Base-by-base conservation (phyloP, 2,797 vertebrate genomes). In the Pagetopsis macropterus region DNA sequence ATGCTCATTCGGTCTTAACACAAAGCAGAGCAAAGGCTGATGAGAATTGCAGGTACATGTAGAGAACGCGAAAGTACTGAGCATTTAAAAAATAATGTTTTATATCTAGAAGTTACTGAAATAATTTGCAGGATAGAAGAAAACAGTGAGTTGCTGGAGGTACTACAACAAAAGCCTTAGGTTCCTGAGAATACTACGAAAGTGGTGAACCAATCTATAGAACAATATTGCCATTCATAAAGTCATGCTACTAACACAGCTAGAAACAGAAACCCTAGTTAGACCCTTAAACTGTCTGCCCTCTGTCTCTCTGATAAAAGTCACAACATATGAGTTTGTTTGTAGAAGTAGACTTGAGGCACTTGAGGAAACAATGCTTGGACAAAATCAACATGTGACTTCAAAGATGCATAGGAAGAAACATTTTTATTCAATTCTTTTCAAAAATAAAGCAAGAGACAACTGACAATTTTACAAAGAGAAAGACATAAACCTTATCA, bases 351-450 rank as follows among this genome's bases (percentile, higher is more conserved):
- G 33, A 37, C 33, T 21, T 21, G 21, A 21, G 33, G 33, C 6
- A 37, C 8, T 44, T 52, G 7, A 40, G 17, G 1, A 43, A 62
- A 48, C 9, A 21, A 19, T 6, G 4, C 16, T 23, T 43, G 43
- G 52, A 61, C 31, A 61, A 64, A 56, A 49, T 57, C 27, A 58
- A 54, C 16, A 9, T 19, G 17, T 55, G 21, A 74, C 11, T 14
- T 45, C 68, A 43, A 63, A 72, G 82, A 70, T 78, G 67, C 60
- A 72, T 44, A 75, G 49, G 59, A 82, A 83, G 67, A 84, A 65
- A 78, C 71, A 72, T 71, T 92, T 37, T 91, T 88, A 91, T 86
- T 91, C 51, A 33, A 72, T 73, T 74, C 13, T 19, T 60, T 79
- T 37, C 7, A 37, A 37, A 37, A 75, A 84, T 84, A 88, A 81